Conservation (phyloP, 2,113 vertebrate genomes). For the Plectropomus leopardus region DNA sequence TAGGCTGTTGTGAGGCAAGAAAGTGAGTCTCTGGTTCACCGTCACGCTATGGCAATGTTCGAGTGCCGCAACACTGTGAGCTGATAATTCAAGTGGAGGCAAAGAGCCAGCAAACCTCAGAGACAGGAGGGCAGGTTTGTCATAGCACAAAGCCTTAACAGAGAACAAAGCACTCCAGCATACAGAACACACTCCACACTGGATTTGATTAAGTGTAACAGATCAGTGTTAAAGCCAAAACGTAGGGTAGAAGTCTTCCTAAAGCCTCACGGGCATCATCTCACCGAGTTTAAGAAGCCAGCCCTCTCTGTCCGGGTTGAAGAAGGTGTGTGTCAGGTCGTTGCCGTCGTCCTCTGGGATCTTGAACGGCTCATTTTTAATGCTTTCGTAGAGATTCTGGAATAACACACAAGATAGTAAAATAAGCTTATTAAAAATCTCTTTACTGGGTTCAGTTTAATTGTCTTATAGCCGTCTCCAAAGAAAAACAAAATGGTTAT, state of each 20-base stretch:
- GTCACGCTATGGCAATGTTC: conserved; percentile 48
- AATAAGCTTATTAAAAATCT: neutral
- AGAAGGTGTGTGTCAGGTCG: conserved; percentile 94
- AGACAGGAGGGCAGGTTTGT: conserved; percentile 35
- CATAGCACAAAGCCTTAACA: conserved; percentile 51
- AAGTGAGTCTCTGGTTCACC: conserved; percentile 42
- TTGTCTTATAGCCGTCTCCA: neutral
- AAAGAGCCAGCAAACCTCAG: conserved; percentile 54
- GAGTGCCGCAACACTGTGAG: conserved; percentile 27
- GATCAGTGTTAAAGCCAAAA: neutral
- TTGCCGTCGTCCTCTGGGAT: conserved; percentile 96
- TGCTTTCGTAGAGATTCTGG: conserved; percentile 94
- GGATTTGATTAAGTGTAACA: neutral
- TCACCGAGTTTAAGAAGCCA: conserved; percentile 95
- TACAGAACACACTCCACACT: neutral
- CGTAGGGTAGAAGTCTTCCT: neutral
- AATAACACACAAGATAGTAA: neutral
- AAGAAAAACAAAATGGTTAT: neutral
- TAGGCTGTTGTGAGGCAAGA: conserved; percentile 54
- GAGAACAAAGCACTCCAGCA: conserved; percentile 17
- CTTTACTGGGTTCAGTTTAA: neutral
- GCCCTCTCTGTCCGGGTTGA: conserved; percentile 94
- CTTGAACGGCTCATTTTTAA: conserved; percentile 94
- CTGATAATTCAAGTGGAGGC: conserved; percentile 42
- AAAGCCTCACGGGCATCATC: conserved; percentile 12